Percentiles rank a stretch among this genome's conserved stretches.
Evolutionary conservation across 2,888 invertebrate species (phyloP).

Genomic region (Unio pictorum): DNA sequence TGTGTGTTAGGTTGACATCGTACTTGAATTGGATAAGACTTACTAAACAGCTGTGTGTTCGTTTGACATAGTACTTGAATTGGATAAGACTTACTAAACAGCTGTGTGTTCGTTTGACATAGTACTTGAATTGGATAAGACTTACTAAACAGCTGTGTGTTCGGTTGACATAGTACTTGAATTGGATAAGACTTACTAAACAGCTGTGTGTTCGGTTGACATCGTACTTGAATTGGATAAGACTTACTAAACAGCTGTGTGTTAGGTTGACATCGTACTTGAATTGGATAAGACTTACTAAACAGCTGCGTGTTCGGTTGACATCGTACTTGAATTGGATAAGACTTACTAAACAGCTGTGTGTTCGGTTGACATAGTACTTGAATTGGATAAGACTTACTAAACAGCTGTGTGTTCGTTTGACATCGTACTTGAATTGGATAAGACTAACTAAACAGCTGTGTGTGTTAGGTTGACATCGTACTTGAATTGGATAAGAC

Average conservation of each 20-base stretch:
- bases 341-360: constrained; percentile 69
- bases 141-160: constrained; percentile 69
- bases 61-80: too few species aligned
- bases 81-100: constrained; percentile 66
- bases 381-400: constrained; percentile 49
- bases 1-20: constrained; percentile 13
- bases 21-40: constrained; percentile 27
- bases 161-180: too few species aligned
- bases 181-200: constrained; percentile 63
- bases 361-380: constrained; percentile 13
- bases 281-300: constrained; percentile 54
- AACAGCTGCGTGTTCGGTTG: constrained; percentile 58
- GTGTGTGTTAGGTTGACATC: constrained; percentile 23
- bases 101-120: constrained; percentile 33
- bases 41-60: constrained; percentile 70
- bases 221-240: too few species aligned
- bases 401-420: constrained; percentile 65
- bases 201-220: constrained; percentile 46
- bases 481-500: constrained; percentile 16
- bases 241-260: constrained; percentile 70
- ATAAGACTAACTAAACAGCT: constrained; percentile 68
- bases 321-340: too few species aligned
- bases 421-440: too few species aligned
- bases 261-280: too few species aligned
- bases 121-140: background rate